Percentiles rank a stretch among this genome's conserved stretches.
Evolutionary conservation across 2,113 vertebrate genomes (phyloP).

Genomic region (Lathamus discolor): DNA sequence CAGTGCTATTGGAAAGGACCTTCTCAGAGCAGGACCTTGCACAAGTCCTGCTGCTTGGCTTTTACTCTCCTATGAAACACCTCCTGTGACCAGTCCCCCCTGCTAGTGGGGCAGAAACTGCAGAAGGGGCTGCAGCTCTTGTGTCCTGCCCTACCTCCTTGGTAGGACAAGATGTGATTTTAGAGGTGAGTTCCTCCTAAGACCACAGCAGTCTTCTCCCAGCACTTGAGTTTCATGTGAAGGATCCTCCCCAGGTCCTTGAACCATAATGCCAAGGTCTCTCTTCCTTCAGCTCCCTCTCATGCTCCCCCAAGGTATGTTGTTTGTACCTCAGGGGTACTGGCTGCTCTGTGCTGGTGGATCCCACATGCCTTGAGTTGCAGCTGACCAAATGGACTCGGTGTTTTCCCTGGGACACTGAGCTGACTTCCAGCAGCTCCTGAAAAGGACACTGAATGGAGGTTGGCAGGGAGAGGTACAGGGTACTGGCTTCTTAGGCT

Average conservation of each 20-base stretch:
- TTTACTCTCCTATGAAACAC: fast-evolving
- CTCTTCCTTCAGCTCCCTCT: background rate
- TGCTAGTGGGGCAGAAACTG: fast-evolving
- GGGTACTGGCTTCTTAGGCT: background rate
- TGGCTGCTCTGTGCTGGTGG: background rate
- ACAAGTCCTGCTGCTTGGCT: background rate
- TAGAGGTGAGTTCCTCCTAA: background rate
- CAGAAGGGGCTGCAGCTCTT: background rate
- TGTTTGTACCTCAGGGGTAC: background rate
- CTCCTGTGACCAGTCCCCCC: background rate
- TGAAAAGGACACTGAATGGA: background rate
- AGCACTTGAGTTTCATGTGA: background rate
- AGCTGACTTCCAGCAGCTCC: background rate
- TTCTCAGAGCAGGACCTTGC: background rate
- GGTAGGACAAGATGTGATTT: background rate
- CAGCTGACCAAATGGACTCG: background rate
- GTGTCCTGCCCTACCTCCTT: background rate
- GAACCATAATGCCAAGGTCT: background rate
- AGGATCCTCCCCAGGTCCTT: background rate
- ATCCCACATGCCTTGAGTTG: background rate
- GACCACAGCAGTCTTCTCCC: background rate
- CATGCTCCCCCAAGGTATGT: fast-evolving
- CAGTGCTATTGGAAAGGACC: background rate
- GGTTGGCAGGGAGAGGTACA: background rate
- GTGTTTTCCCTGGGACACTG: background rate